Conservation (phyloP, 2,888 invertebrate genomes). For the Acleris cristana region DNA sequence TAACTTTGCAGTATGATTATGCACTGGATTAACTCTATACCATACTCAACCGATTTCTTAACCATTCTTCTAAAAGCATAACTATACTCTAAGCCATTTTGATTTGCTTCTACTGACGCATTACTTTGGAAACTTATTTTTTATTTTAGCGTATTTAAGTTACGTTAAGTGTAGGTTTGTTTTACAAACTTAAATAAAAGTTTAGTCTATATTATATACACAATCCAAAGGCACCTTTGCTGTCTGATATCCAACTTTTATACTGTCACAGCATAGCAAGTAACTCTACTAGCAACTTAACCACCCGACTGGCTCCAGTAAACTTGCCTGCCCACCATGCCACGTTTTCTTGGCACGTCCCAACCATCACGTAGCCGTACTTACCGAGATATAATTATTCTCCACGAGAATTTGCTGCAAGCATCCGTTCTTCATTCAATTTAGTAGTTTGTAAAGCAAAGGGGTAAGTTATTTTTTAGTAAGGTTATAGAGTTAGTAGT, state of each 20-base stretch:
- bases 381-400: conserved; percentile 75
- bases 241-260: neutral
- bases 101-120: no score
- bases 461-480: neutral
- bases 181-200: no score
- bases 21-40: no score
- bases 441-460: conserved; percentile 22
- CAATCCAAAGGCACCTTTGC: neutral
- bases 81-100: no score
- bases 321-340: conserved; percentile 7
- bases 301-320: neutral
- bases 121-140: no score
- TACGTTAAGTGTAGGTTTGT: no score
- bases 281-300: neutral
- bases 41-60: no score
- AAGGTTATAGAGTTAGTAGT: no score
- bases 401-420: conserved; percentile 49
- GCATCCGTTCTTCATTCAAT: conserved; percentile 34
- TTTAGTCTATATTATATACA: no score
- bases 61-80: no score
- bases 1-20: no score
- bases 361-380: conserved; percentile 61
- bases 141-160: no score
- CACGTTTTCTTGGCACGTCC: conserved; percentile 59
- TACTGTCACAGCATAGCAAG: neutral